Percentiles rank a stretch among this genome's conserved stretches.
Conservation (phyloP, 2,888 invertebrate genomes). For the Phortica magna region DNA sequence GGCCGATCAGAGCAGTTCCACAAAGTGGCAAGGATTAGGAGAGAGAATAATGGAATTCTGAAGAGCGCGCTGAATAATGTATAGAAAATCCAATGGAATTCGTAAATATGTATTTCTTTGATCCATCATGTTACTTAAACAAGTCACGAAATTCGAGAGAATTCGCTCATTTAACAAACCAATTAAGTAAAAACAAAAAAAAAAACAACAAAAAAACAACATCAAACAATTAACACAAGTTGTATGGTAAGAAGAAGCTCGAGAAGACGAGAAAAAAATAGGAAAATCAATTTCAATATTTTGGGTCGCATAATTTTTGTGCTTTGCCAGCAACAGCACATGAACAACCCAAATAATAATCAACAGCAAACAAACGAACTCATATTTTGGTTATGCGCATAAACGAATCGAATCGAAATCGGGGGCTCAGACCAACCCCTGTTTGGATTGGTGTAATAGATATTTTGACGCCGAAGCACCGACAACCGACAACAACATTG, state of each 20-base stretch:
- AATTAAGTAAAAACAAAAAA: constrained; percentile 10
- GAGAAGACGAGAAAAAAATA: constrained; percentile 10
- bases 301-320: constrained; percentile 38
- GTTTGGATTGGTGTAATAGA: constrained; percentile 75
- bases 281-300: constrained; percentile 49
- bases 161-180: neutral
- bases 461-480: constrained; percentile 75
- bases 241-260: neutral
- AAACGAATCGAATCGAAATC: constrained; percentile 31
- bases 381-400: constrained; percentile 10
- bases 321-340: constrained; percentile 46
- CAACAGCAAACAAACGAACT: neutral
- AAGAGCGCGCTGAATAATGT: too few species aligned
- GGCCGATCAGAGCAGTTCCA: too few species aligned
- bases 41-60: too few species aligned
- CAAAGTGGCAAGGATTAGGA: too few species aligned
- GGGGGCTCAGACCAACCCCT: constrained; percentile 55
- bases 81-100: too few species aligned
- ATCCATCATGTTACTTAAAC: too few species aligned
- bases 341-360: constrained; percentile 5
- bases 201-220: neutral
- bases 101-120: too few species aligned
- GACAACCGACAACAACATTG: constrained; percentile 56
- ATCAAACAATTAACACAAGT: constrained; percentile 49
- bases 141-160: too few species aligned